Evolutionary conservation across 2,113 vertebrate genomes (phyloP), one percentile per base, ranked within the genome.

Genomic region (Urocitellus parryii): DNA sequence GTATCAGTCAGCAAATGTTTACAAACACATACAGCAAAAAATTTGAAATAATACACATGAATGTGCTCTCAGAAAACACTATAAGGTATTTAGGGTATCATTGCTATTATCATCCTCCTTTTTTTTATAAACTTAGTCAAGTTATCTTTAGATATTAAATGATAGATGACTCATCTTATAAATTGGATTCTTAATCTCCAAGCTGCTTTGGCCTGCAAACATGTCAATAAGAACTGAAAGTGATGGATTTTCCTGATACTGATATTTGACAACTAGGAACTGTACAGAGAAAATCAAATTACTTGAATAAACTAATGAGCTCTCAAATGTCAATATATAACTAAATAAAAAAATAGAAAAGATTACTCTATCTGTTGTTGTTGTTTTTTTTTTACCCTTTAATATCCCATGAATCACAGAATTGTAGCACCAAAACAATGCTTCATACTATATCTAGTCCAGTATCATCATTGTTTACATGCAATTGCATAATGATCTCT

Each of bases 251-350:
- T 95, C 51, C 90, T 97, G 92, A 90, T 96, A 42, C 95, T 93
- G 80, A 84, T 98, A 97, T 95, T 97, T 96, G 97, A 97, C 97
- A 97, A 97, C 90, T 95, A 97, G 94, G 96, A 98, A 97, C 97
- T 97, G 48, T 90, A 96, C 37, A 92, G 95, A 96, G 90, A 97
- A 97, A 97, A 98, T 98, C 96, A 97, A 97, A 97, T 97, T 96
- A 96, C 87, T 94, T 56, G 90, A 97, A 96, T 98, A 97, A 97
- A 95, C 94, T 97, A 98, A 97, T 97, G 96, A 98, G 97, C 88
- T 96, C 90, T 92, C 61, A 95, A 95, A 95, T 96, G 97, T 88
- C 97, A 97, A 97, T 97, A 97, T 63, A 58, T 88, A 97, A 90
- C 90, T 85, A 96, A 95, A 93, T 76, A 93, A 93, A 97, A 92